Percentiles rank a stretch among this genome's conserved stretches.
Conservation (phyloP, 1,140 invertebrate genomes). For the Drosophila kikkawai region DNA sequence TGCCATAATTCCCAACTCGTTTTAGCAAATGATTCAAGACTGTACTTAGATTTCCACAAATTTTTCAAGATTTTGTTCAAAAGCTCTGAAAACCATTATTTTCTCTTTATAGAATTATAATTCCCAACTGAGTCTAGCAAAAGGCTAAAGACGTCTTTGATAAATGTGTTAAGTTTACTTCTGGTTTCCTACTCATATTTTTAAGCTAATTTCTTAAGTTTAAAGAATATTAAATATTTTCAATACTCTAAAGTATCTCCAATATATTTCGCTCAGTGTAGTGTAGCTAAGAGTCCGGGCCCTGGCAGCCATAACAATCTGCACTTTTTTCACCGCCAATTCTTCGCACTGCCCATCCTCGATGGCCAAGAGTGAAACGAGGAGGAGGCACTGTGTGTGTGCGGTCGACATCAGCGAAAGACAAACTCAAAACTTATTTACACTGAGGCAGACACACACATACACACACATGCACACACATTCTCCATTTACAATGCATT, state of each 20-base stretch:
- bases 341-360: constrained; percentile 15
- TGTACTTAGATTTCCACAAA: too few relatives aligned
- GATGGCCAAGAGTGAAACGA: constrained; percentile 4
- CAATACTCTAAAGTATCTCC: too few relatives aligned
- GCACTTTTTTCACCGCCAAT: constrained; percentile 42
- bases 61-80: too few relatives aligned
- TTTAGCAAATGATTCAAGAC: too few relatives aligned
- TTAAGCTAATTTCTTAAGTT: too few relatives aligned
- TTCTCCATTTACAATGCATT: constrained; percentile 53
- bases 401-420: constrained; percentile 43
- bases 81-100: too few relatives aligned
- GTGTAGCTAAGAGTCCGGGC: constrained; percentile 15
- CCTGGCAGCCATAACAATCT: constrained; percentile 58
- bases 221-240: too few relatives aligned
- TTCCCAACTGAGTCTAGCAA: neutral
- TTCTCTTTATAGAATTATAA: neutral
- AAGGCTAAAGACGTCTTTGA: too few relatives aligned
- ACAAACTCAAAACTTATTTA: constrained; percentile 57
- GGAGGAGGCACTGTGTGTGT: constrained; percentile 12
- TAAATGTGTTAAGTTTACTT: too few relatives aligned
- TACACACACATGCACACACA: constrained; percentile 15
- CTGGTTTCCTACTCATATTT: too few relatives aligned
- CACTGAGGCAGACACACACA: constrained; percentile 27
- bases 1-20: neutral
- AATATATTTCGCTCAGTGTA: constrained; percentile 11